Evolutionary conservation across 2,888 invertebrate genomes (phyloP), one percentile per base, ranked within the genome.

Genomic region (Timema podura): DNA sequence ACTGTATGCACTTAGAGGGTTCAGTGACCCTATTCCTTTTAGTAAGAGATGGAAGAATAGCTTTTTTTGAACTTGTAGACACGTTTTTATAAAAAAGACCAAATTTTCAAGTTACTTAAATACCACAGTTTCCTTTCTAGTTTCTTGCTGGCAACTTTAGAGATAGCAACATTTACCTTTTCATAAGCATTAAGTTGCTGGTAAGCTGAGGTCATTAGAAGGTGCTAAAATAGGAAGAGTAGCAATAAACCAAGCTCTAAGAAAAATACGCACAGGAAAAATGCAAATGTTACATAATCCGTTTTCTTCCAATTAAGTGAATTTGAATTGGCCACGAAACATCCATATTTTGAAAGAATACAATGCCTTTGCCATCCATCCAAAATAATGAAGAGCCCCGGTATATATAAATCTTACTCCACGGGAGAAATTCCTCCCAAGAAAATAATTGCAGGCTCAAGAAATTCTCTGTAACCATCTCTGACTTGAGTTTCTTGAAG

Each of bases 401-500:
- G 3, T 2, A 11, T 57, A 57, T 57, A 57, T 11, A 8, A n/a
- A 57, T 9, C 57, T 6, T 57, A 57, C 13, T n/a, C n/a, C n/a
- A 16, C 57, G n/a, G 0, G 15, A 57, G 57, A 15, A 51, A 51
- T 8, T 6, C 51, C 51, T 51, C 51, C 51, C 51, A 57, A n/a
- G 57, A 57, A 57, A n/a, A 3, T 51, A 7, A 57, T 57, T n/a
- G 57, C 57, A 13, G n/a, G 57, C 57, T 57, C 57, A 13, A 5
- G 15, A 57, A 57, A 57, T 57, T 11, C 57, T 57, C n/a, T 57
- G 5, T 9, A n/a, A n/a, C 30, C 57, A 57, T 57, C 5, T 57
- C 57, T 57, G 57, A 57, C 13, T 57, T n/a, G 57, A 57, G 57
- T 57, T 13, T 57, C 57, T 57, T 57, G 57, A 57, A 57, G 57